Evolutionary conservation across 2,797 vertebrate genomes (phyloP).

Genomic region (Lophotriccus pileatus): DNA sequence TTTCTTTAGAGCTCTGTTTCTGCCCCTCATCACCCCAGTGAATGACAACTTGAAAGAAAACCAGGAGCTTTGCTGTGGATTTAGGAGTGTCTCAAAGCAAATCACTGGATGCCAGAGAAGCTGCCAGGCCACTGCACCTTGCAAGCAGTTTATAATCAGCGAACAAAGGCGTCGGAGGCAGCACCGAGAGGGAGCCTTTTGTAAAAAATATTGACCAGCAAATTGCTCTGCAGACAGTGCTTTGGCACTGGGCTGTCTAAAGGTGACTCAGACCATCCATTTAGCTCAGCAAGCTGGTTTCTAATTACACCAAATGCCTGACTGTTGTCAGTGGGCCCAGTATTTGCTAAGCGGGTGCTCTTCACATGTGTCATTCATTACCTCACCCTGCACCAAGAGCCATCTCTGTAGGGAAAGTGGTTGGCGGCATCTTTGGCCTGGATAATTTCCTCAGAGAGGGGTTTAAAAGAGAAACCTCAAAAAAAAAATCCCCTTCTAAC

Average conservation of each 20-base stretch:
- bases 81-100: slow-evolving; percentile 38
- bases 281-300: slow-evolving; percentile 51
- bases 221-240: slow-evolving; percentile 37
- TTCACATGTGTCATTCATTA: slow-evolving; percentile 31
- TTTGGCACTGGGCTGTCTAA: slow-evolving; percentile 13
- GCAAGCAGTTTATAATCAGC: background rate
- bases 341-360: slow-evolving; percentile 25
- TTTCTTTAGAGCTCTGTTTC: background rate
- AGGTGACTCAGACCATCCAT: slow-evolving; percentile 29
- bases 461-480: background rate
- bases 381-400: background rate
- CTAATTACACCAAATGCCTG: slow-evolving; percentile 57
- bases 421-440: background rate
- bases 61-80: background rate
- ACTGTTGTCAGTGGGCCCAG: slow-evolving; percentile 39
- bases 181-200: background rate
- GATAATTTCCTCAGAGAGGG: slow-evolving; percentile 9
- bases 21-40: background rate
- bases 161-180: background rate
- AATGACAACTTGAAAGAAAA: slow-evolving; percentile 41
- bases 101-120: slow-evolving; percentile 26
- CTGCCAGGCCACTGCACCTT: slow-evolving; percentile 9
- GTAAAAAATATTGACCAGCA: slow-evolving; percentile 57
- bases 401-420: background rate
- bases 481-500: background rate